phyloP scores from a whole-genome alignment of 2,113 vertebrate genomes.

The Phylloscopus trochilus region DNA sequence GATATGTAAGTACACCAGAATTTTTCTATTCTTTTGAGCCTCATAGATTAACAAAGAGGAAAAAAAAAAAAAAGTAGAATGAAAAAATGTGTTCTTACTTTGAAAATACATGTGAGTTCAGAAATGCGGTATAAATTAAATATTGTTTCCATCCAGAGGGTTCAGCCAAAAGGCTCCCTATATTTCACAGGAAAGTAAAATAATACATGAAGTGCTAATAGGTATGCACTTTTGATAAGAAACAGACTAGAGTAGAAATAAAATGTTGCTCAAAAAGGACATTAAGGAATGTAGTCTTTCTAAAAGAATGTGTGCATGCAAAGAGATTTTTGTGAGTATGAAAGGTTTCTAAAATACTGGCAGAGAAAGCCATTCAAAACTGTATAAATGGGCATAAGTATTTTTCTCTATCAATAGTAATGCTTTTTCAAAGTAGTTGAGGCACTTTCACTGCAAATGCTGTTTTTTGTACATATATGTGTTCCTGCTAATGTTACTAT shows the following conservation, averaged over 20 bases:
- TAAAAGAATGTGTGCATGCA: neutral
- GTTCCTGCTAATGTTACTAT: neutral
- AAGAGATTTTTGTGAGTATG: neutral
- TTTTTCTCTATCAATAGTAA: neutral
- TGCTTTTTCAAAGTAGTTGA: neutral
- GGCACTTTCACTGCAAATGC: neutral
- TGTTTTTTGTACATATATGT: neutral
- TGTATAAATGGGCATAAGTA: neutral
- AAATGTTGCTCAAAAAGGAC: neutral
- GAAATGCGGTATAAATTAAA: conserved; percentile 42
- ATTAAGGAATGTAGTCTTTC: neutral
- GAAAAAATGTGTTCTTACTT: neutral
- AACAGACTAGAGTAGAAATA: neutral
- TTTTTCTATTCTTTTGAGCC: neutral
- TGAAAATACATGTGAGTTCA: neutral
- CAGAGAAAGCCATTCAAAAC: neutral
- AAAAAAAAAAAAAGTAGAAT: neutral
- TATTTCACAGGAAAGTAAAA: conserved; percentile 41
- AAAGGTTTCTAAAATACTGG: neutral
- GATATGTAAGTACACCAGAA: neutral
- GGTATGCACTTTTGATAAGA: conserved; percentile 8
- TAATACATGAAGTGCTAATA: conserved; percentile 15
- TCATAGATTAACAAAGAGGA: neutral
- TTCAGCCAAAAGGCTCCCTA: conserved; percentile 42
- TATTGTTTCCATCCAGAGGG: conserved; percentile 14